phyloP scores from a whole-genome alignment of 2,888 invertebrate species.

The Troides helena region DNA sequence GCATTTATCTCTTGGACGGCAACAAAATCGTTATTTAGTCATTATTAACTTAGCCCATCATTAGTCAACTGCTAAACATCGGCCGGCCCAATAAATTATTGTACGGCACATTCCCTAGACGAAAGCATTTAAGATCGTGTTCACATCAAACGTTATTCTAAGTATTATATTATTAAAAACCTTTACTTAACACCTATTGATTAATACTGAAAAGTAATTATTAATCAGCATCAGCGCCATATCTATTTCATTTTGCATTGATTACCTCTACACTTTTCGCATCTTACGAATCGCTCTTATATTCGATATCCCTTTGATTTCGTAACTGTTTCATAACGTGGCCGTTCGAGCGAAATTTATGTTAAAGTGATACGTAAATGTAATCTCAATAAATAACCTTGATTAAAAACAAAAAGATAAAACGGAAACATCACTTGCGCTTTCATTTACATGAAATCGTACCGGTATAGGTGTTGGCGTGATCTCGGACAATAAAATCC shows the following conservation, averaged over 20 bases:
- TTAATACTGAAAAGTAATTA: neutral
- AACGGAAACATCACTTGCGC: slow-evolving; percentile 47
- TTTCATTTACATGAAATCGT: slow-evolving; percentile 50
- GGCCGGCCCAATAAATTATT: neutral
- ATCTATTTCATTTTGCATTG: neutral
- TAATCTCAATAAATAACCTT: slow-evolving; percentile 42
- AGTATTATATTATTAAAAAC: neutral
- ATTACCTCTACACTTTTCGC: neutral
- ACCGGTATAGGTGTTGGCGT: slow-evolving; percentile 54
- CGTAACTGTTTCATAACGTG: slow-evolving; percentile 11
- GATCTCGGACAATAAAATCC: slow-evolving; percentile 66
- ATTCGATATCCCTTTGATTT: neutral
- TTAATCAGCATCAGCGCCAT: neutral
- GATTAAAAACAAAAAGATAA: slow-evolving; percentile 41
- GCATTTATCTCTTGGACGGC: slow-evolving; percentile 15
- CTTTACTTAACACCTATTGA: neutral
- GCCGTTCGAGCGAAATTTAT: slow-evolving; percentile 23
- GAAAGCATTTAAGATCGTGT: neutral
- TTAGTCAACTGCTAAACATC: neutral
- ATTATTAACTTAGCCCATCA: slow-evolving; percentile 2
- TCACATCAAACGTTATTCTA: neutral
- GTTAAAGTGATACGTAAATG: slow-evolving; percentile 29
- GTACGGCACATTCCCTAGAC: neutral
- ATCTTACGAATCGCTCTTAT: neutral
- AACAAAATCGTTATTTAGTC: slow-evolving; percentile 11